A percentile compares a stretch with the other conserved stretches of the same genome.
Evolutionary conservation across 2,113 vertebrate genomes (phyloP).

Genomic region (Conger conger): DNA sequence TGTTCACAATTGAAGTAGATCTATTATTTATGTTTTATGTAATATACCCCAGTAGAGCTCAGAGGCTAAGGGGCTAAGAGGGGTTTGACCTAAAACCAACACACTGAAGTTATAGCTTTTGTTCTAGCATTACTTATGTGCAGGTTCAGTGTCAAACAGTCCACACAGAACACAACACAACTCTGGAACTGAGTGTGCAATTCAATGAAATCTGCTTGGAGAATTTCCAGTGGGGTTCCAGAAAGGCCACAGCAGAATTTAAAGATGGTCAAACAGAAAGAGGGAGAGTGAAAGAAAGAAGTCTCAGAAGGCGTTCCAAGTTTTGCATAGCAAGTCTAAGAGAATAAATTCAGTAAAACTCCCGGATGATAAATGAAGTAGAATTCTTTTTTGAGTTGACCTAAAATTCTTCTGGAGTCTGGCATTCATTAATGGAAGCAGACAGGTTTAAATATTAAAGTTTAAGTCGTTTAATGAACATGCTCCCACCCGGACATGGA

Average conservation of each 20-base stretch:
- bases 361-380: background rate
- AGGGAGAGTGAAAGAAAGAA: background rate
- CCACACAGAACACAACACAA: background rate
- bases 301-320: too few relatives aligned
- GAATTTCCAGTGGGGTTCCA: background rate
- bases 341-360: background rate
- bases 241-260: background rate
- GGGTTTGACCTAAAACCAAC: background rate
- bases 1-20: background rate
- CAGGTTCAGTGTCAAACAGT: background rate
- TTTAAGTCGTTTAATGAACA: slow-evolving; percentile 7
- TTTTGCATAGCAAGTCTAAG: background rate
- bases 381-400: background rate
- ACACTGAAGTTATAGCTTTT: background rate
- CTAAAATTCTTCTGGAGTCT: slow-evolving; percentile 2
- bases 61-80: too few relatives aligned
- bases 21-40: background rate
- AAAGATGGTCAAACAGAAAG: background rate
- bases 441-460: background rate
- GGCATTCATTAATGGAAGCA: background rate
- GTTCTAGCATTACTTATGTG: background rate
- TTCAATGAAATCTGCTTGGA: background rate
- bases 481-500: background rate
- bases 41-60: background rate
- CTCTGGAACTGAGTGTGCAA: background rate